A percentile compares a stretch with the other conserved stretches of the same genome.
Evolutionary conservation across 1,140 invertebrate species (phyloP).

Genomic region (Hylyphantes graminicola): DNA sequence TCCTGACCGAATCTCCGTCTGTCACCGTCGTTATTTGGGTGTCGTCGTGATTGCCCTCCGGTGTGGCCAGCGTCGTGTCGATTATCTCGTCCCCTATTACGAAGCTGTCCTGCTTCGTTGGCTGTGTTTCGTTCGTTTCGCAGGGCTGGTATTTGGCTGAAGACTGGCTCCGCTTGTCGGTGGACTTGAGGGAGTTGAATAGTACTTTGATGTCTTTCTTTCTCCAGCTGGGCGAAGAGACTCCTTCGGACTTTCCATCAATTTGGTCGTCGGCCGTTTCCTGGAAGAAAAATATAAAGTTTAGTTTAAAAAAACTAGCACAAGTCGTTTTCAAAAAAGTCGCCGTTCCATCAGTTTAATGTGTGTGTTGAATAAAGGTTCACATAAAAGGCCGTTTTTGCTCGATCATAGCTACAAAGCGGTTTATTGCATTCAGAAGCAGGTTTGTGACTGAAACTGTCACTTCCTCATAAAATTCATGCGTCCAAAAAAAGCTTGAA

Average conservation of each 20-base stretch:
- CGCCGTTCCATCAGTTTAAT: too few species aligned
- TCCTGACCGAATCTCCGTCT: background rate
- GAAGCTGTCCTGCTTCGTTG: background rate
- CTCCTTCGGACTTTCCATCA: constrained; percentile 4
- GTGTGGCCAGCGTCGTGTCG: constrained; percentile 10
- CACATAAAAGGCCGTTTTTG: too few species aligned
- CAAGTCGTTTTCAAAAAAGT: too few species aligned
- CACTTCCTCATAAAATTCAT: too few species aligned
- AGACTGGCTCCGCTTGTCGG: background rate
- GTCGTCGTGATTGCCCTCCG: background rate
- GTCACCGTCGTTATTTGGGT: constrained; percentile 1
- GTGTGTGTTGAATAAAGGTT: too few species aligned
- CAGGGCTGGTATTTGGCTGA: constrained; percentile 21
- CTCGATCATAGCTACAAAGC: too few species aligned
- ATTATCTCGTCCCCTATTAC: constrained; percentile 24
- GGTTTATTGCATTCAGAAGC: too few species aligned
- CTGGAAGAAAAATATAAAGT: constrained; percentile 1
- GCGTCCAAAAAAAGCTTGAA: too few species aligned
- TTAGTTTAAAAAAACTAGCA: background rate
- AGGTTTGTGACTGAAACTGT: too few species aligned
- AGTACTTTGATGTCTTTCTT: constrained; percentile 45
- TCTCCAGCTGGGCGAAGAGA: constrained; percentile 25
- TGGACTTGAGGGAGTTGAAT: constrained; percentile 11
- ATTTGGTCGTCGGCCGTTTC: background rate
- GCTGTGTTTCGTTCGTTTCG: constrained; percentile 13